Evolutionary conservation across 2,797 vertebrate genomes (phyloP).

Genomic region (Muraenolepis orangiensis): DNA sequence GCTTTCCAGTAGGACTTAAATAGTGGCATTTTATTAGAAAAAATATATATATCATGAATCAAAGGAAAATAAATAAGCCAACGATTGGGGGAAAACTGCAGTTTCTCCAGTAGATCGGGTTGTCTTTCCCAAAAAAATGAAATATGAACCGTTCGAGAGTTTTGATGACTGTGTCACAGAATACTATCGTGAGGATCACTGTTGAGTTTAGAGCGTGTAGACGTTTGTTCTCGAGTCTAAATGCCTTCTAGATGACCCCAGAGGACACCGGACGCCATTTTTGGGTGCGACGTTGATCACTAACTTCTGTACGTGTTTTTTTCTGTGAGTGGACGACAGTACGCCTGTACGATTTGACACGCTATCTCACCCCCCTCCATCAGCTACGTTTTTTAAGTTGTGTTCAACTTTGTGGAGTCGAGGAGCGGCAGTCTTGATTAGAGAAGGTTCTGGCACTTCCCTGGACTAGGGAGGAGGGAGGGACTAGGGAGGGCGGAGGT

Average conservation of each 20-base stretch:
- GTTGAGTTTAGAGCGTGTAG: not conserved
- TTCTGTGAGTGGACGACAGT: not conserved
- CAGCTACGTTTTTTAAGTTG: constrained; percentile 30
- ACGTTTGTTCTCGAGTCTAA: not conserved
- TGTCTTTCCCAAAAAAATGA: constrained; percentile 38
- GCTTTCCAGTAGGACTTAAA: constrained; percentile 38
- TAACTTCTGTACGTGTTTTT: not conserved
- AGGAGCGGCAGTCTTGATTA: not conserved
- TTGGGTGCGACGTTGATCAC: not conserved
- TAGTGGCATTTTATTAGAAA: constrained; percentile 42
- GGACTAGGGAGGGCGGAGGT: not conserved
- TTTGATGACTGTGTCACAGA: constrained; percentile 11
- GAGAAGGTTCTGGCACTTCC: constrained; percentile 22
- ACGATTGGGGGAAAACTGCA: constrained; percentile 29
- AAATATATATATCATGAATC: constrained; percentile 18
- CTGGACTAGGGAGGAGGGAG: not conserved
- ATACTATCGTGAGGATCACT: not conserved
- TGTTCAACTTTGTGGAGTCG: not conserved
- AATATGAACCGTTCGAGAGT: constrained; percentile 15
- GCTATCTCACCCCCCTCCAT: constrained; percentile 11
- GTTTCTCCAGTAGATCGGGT: constrained; percentile 59
- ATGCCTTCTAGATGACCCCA: not conserved
- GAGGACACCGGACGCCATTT: not conserved
- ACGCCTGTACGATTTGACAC: not conserved
- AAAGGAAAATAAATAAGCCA: constrained; percentile 18